Evolutionary conservation across 2,113 vertebrate genomes (phyloP), one percentile per base, ranked within the genome.

Genomic region (Antechinus flavipes): DNA sequence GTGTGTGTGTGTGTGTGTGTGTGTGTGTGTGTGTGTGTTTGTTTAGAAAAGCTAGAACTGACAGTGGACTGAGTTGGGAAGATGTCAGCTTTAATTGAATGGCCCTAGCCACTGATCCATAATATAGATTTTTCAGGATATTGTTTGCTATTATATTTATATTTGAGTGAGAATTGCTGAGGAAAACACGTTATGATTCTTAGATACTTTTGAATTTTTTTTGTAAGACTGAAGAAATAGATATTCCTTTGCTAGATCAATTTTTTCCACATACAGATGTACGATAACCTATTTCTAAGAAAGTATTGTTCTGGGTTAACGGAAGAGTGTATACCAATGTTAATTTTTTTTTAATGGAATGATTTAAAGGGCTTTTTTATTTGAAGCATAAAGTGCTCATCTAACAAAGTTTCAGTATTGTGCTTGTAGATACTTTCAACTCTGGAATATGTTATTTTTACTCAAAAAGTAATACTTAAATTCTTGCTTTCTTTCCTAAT

Each of bases 1-100:
- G 1, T 16, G 26, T 12, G 0, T 2, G 58, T 16, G 54, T 0
- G 1, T 16, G 26, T 12, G 0, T 2, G 49, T 91, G 52, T 4
- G 26, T 91, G 14, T 93, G 93, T 92, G 58, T 16, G 58, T 16
- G 54, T 0, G 1, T 16, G 26, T 12, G 0, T 2, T 14, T 54
- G 11, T 76, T 30, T 50, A 50, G 6, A 50, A 50, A 6, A 50
- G 50, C 50, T 50, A 52, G 8, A 52, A 52, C 50, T 52, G 50
- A 52, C 50, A 52, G 50, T 52, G 50, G 50, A 52, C 50, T 52
- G 50, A 52, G 9, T 52, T 52, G 50, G 50, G 50, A 52, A 52
- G 50, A 52, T 19, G 2, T 52, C 3, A 61, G 55, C 27, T 0
- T 3, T 2, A 50, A 50, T 14, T 1, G 8, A 54, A 25, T 0